Evolutionary conservation across 2,113 vertebrate genomes (phyloP).

Genomic region (Furnarius figulus): DNA sequence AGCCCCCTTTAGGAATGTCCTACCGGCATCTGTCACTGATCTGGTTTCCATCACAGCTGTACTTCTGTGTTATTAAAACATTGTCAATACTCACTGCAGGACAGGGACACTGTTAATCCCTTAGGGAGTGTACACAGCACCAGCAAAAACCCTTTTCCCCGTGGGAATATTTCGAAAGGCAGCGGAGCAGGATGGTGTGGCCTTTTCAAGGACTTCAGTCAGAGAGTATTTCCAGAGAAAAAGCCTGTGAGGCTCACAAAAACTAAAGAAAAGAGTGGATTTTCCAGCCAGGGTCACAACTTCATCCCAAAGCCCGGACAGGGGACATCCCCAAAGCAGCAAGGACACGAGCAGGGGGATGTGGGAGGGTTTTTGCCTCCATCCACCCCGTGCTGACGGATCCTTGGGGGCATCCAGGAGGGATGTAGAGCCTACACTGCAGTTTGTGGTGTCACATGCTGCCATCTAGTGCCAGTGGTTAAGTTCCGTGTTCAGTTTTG

Average conservation of each 20-base stretch:
- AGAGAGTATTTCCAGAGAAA: neutral
- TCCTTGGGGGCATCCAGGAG: neutral
- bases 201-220: neutral
- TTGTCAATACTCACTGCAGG: neutral
- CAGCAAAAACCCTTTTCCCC: neutral
- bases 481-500: neutral
- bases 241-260: neutral
- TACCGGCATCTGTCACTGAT: neutral
- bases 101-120: neutral
- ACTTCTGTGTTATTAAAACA: neutral
- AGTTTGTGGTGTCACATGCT: slow-evolving; percentile 64
- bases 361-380: neutral
- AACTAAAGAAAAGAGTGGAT: neutral
- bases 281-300: neutral
- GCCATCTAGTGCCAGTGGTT: slow-evolving; percentile 72
- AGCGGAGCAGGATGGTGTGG: accelerated
- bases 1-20: neutral
- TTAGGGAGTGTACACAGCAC: neutral
- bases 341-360: neutral
- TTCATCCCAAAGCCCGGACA: neutral
- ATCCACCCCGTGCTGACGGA: neutral
- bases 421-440: neutral
- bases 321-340: too few relatives aligned
- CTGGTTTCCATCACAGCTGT: neutral
- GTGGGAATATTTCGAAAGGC: neutral